Evolutionary conservation across 1,140 invertebrate species (phyloP), one percentile per base, ranked within the genome.

Genomic region (Drosophila athabasca): DNA sequence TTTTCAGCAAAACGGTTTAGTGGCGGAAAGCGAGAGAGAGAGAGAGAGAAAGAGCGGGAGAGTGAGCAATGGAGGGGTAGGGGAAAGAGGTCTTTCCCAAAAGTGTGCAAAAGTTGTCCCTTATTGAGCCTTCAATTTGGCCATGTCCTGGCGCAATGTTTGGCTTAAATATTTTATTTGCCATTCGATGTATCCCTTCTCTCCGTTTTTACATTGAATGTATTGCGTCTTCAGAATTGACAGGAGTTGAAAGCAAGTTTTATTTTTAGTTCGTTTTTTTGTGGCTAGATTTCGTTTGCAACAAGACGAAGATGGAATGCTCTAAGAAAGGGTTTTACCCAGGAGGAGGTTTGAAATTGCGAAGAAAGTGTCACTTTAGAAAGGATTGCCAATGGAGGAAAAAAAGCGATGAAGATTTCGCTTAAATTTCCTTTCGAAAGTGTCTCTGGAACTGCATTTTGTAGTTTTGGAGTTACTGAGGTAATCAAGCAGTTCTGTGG

Each of bases 1-100:
- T 79, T 85, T 81, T 76, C 54, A 13, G 82, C 62, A 87, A 87
- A 85, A 87, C 78, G 82, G 62, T 85, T 85, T 85, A 85, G 74
- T 78, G 82, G 64, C 59, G 82, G 61, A 59, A 39, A 39, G 13
- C 22, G 15, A 26, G 7, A 3, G 24, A 24, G 5, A 5, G 24
- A 6, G 22, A 52, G 9, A 22, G 9, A 2, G 35, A 19, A 17
- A 44, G 29, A 39, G 26, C 45, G 5, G 6, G 2, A 6, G 0
- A 31, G 6, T 26, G 1, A 7, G 29, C 1, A 24, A 2, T 7
- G 29, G 6, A 7, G 6, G 29, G 29, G 2, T 17, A 29, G 61
- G 24, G 24, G 24, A 26, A 29, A 0, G 11, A 11, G 45, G 26
- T 7, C n/a, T 8, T 51, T 43, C 11, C 35, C 0, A 49, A 22